Conservation (phyloP, 2,797 vertebrate species). For the Myotis myotis region DNA sequence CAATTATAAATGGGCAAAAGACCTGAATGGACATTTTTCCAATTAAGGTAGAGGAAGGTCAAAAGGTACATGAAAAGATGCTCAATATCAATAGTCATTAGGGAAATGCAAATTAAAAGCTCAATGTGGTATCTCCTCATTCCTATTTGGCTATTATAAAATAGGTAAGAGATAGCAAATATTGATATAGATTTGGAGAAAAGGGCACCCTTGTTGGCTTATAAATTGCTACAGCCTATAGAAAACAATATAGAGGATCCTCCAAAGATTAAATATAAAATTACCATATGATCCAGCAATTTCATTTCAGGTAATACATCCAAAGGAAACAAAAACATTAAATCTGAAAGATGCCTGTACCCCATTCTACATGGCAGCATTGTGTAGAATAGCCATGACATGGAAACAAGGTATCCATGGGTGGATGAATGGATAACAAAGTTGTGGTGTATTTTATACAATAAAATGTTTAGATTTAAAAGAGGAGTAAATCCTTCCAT, state of each 20-base stretch:
- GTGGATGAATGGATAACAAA: no score
- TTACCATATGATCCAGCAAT: not conserved
- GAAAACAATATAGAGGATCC: not conserved
- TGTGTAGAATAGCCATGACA: no score
- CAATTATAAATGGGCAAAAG: not conserved
- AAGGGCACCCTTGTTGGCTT: not conserved
- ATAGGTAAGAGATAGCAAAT: not conserved
- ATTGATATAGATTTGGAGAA: not conserved
- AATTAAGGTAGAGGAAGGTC: not conserved
- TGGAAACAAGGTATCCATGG: no score
- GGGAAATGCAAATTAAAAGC: not conserved
- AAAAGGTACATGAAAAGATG: not conserved
- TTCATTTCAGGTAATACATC: not conserved
- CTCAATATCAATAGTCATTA: not conserved
- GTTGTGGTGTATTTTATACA: no score
- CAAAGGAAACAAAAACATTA: not conserved
- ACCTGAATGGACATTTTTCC: not conserved
- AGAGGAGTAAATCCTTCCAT: not conserved
- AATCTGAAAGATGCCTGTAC: no score
- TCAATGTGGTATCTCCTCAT: not conserved
- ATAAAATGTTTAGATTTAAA: not conserved
- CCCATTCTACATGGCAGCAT: no score
- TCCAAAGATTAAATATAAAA: not conserved
- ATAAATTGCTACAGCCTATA: not conserved
- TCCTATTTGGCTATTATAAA: not conserved